Percentiles rank a stretch among this genome's conserved stretches.
These are phyloP conservation scores for Hirtodrosophila confusa DNA, from an alignment of 2,888 invertebrate genomes.

Conservation along the genomic window DNA sequence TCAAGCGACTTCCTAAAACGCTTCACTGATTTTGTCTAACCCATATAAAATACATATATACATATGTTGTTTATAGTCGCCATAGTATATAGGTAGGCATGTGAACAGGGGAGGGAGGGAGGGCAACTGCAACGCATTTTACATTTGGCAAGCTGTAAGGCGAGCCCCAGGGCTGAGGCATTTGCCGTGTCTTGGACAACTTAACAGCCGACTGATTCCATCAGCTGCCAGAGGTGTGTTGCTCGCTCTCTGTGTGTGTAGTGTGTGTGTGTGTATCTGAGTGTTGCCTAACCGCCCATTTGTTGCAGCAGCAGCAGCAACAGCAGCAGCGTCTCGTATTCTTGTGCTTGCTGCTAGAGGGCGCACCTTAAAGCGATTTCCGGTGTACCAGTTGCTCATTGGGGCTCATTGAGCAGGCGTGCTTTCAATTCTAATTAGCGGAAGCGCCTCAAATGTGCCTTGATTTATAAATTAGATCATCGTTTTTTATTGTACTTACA, in stretches of 20 bases:
- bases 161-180: constrained; percentile 41
- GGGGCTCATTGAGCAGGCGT: constrained; percentile 69
- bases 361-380: constrained; percentile 82
- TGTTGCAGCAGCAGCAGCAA: constrained; percentile 50
- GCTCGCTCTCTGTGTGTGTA: background rate
- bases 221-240: constrained; percentile 56
- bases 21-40: constrained; percentile 75
- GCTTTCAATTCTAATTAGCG: constrained; percentile 82
- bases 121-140: constrained; percentile 58
- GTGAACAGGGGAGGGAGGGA: constrained; percentile 13
- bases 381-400: constrained; percentile 82
- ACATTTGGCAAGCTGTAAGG: constrained; percentile 56
- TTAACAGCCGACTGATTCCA: constrained; percentile 70
- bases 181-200: constrained; percentile 55
- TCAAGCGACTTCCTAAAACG: constrained; percentile 73
- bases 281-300: constrained; percentile 58
- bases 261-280: constrained; percentile 14
- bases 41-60: constrained; percentile 43
- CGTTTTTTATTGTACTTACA: constrained; percentile 88
- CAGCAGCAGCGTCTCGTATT: constrained; percentile 39
- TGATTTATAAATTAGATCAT: constrained; percentile 74
- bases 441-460: constrained; percentile 71
- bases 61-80: background rate
- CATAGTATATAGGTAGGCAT: constrained; percentile 9
- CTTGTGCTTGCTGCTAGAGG: constrained; percentile 50